Evolutionary conservation across 2,888 invertebrate species (phyloP).

Genomic region (Altica lythri): DNA sequence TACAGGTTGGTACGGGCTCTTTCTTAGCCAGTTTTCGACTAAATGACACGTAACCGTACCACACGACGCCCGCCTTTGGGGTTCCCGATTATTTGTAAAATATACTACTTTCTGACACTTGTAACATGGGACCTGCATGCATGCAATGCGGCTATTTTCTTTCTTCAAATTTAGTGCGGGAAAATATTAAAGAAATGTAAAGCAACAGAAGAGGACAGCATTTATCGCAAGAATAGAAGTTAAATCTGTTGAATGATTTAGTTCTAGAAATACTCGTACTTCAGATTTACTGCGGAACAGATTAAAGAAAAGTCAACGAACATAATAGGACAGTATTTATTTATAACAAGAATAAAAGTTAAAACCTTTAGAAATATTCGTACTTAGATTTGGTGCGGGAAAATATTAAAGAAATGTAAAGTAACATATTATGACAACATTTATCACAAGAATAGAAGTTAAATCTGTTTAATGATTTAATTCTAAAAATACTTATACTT

Average conservation of each 20-base stretch:
- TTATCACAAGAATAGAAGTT: no score
- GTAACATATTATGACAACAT: not conserved
- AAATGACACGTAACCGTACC: slow-evolving; percentile 44
- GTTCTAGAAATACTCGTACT: no score
- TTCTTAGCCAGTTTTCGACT: slow-evolving; percentile 47
- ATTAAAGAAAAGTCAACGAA: no score
- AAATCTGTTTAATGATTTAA: no score
- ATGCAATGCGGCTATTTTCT: slow-evolving; percentile 49
- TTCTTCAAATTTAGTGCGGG: slow-evolving; percentile 9
- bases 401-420: not conserved
- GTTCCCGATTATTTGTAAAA: slow-evolving; percentile 47
- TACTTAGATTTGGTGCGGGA: slow-evolving; percentile 4
- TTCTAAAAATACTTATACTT: no score
- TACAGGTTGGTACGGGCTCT: slow-evolving; percentile 49
- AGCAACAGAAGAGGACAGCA: not conserved
- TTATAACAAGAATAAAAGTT: no score
- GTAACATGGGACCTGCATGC: slow-evolving; percentile 48
- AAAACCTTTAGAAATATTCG: no score
- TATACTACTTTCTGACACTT: slow-evolving; percentile 51
- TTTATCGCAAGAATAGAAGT: no score
- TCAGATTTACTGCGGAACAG: no score
- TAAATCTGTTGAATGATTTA: no score
- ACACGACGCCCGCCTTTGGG: slow-evolving; percentile 26
- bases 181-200: slow-evolving; percentile 1
- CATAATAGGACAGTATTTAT: no score